Evolutionary conservation across 2,797 vertebrate species (phyloP).

Genomic region (Neosilurus mollespiculum): DNA sequence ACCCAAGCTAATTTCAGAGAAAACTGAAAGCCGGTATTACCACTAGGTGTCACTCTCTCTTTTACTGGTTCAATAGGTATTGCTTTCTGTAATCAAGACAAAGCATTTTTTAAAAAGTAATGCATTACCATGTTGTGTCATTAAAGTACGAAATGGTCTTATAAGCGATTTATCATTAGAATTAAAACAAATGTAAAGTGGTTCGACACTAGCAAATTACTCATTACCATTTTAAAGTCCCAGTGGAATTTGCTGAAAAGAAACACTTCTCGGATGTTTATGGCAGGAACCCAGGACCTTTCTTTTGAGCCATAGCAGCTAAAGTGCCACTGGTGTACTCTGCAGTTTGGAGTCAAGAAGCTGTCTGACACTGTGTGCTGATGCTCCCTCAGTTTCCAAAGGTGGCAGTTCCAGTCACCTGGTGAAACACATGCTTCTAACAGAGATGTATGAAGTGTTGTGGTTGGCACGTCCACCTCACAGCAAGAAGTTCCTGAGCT

Average conservation of each 20-base stretch:
- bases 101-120: background rate
- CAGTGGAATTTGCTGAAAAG: background rate
- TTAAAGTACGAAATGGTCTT: too few species aligned
- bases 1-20: background rate
- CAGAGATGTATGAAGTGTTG: background rate
- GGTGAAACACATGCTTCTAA: background rate
- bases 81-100: background rate
- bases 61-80: background rate
- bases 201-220: too few species aligned
- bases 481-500: too few species aligned
- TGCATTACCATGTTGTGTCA: background rate
- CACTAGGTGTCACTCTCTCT: slow-evolving; percentile 17
- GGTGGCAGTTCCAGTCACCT: background rate
- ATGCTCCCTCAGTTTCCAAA: background rate
- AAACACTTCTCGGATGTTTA: background rate
- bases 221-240: too few species aligned
- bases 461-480: too few species aligned
- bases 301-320: background rate
- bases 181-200: background rate
- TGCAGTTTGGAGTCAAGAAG: background rate
- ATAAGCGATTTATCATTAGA: background rate
- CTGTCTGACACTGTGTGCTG: background rate
- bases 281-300: background rate
- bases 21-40: background rate
- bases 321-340: background rate